Base-by-base conservation (phyloP, 2,888 invertebrate species). In the Stenoptilia bipunctidactyla region DNA sequence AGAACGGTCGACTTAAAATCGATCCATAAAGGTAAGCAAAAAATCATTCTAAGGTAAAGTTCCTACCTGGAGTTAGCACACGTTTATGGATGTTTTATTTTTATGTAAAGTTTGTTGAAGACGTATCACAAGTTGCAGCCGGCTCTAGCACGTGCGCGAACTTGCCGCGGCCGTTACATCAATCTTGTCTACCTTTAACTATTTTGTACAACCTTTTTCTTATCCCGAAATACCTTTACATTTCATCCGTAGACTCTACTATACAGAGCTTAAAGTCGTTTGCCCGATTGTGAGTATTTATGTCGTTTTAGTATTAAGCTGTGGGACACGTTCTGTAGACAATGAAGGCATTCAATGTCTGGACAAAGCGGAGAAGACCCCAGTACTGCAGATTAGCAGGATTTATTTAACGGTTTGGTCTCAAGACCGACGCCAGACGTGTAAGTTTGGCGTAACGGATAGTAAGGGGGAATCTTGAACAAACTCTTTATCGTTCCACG, bases 61-160 rank as follows among this genome's bases (percentile, higher is more conserved):
- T 3, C 20, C 20, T 20, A 20, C 20, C 20, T 20, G 20, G 20
- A 20, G 20, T 20, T 5, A 20, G 20, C 20, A 20, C 8, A 8
- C 20, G 8, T 20, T 36, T 40, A 36, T 36, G 36, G 36, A 36
- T 27, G 36, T 41, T 46, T 46, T 46, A 45, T 45, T 48, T 51
- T 47, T 48, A 49, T 45, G 45, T 45, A 44, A 33, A 42, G 40
- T 42, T 41, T 41, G 25, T 45, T 42, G 47, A 50, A 46, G 47
- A 42, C 47, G 40, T 42, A 41, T 8, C 13, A 3, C 6, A 13
- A 15, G 46, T 45, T 49, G 65, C 80, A 82, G 66, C 82, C 70
- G 80, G 67, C 63, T 52, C 43, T 40, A 69, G 74, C 82, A 83
- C 82, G 82, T 82, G 83, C 79, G 73, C 67, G 57, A 71, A 69